Base-by-base conservation (phyloP, 2,888 invertebrate genomes). In the Eristalis pertinax region DNA sequence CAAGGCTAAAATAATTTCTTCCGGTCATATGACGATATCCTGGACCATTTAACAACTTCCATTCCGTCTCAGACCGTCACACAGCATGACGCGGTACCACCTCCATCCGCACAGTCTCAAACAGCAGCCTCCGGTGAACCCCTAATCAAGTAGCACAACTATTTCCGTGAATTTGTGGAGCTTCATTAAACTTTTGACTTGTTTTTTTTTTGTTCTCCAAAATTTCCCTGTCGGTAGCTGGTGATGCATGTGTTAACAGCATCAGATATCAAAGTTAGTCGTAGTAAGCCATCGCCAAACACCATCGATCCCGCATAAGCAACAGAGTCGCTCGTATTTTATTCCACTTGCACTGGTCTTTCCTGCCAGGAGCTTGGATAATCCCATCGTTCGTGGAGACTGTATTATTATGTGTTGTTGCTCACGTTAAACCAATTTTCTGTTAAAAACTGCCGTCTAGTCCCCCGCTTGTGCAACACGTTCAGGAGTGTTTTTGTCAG, bases 401-500 rank as follows among this genome's bases (percentile, higher is more conserved):
- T 5, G 43, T 15, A 43, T n/a, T 50, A 8, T 50, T 50, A 5
- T 50, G 19, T 50, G 5, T 8, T 50, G 19, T 19, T 50, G n/a
- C n/a, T 26, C 62, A 29, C 58, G 67, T 68, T 67, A 41, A 41
- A 76, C 76, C 76, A 76, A 50, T 62, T 76, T 67, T 68, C 22
- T 32, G 32, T 62, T 4, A 8, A 68, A 67, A 69, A 22, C 26
- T 76, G 43, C 15, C 50, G 50, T 32, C 50, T 8, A 19, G 19
- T 1, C 19, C 7, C 50, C 1, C n/a, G n/a, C 15, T 2, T 19
- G 8, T 8, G 19, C 50, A 50, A n/a, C 43, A 43, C 43, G 43
- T n/a, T 7, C 26, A 29, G 24, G 26, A 29, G 35, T 76, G 75
- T 68, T 69, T 77, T 69, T 77, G 76, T 68, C 76, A 68, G 62